phyloP scores from a whole-genome alignment of 2,888 invertebrate genomes.

The Harpagoxenus sublaevis region DNA sequence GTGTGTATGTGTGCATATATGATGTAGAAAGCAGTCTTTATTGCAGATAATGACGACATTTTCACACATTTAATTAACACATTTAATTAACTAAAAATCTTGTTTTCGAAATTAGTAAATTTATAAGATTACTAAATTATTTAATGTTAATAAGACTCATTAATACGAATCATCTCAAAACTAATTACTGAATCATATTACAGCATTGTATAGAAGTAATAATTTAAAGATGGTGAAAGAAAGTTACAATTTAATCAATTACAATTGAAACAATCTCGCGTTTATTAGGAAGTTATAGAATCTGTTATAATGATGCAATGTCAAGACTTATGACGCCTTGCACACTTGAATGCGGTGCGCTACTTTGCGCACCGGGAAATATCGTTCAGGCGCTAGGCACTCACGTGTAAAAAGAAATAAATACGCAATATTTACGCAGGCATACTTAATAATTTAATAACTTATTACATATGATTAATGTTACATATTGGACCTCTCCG shows the following conservation, averaged over 20 bases:
- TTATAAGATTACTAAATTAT: background rate
- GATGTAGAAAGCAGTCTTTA: no score
- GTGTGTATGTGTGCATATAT: no score
- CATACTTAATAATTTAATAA: constrained; percentile 11
- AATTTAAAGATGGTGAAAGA: background rate
- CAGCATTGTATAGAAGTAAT: background rate
- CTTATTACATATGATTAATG: background rate
- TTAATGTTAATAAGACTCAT: background rate
- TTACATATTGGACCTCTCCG: background rate
- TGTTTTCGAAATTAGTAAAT: background rate
- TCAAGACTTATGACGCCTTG: constrained; percentile 21
- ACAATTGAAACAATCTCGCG: background rate
- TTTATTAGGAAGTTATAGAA: background rate
- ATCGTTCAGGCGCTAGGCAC: constrained; percentile 16
- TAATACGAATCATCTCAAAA: background rate
- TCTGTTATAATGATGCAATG: background rate
- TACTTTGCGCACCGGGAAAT: constrained; percentile 22
- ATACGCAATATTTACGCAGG: constrained; percentile 2
- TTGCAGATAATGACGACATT: background rate
- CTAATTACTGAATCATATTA: background rate
- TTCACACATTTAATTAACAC: background rate
- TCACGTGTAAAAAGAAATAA: constrained; percentile 1
- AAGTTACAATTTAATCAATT: background rate
- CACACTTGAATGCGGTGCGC: constrained; percentile 4
- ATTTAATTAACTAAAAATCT: background rate